Evolutionary conservation across 2,888 invertebrate genomes (phyloP), one percentile per base, ranked within the genome.

Genomic region (Pterostichus niger): DNA sequence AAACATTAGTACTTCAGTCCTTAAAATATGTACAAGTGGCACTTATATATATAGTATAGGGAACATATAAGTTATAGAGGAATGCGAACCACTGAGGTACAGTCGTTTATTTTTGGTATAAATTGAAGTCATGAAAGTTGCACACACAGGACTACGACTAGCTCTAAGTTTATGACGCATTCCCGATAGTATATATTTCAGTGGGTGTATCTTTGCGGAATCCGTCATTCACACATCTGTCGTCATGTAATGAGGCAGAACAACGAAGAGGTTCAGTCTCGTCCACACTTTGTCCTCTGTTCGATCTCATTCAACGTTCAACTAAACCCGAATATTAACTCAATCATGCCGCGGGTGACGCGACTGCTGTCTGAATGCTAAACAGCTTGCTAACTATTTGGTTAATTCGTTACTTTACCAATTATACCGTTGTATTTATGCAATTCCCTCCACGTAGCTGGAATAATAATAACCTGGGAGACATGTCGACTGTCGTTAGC

Each of bases 321-420:
- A 71, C 71, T 71, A 71, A 71, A 71, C 71, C 71, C 46, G 46
- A 71, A 71, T 71, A 75, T 75, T 75, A 75, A 75, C 33, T 75
- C 52, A 49, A 52, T 75, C 52, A 75, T 75, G 75, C 59, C 40
- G 73, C 49, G 46, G 73, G n/a, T 76, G 76, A 31, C 17, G 56
- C 56, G 24, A 61, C 59, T 59, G 44, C 61, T 78, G 80, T 82
- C 64, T 77, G 83, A 83, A 77, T 83, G 77, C 52, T 77, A 83
- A 83, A 17, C 77, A 83, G 83, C 77, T 64, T 44, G 68, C 59
- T 83, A 82, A 82, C 76, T 76, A 83, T 83, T 83, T 54, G 77
- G 77, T 83, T 83, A 77, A 83, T 83, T 83, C 83, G 83, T 83
- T 83, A 77, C 64, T 83, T 76, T 49, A 54, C 35, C 77, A 83